A percentile compares a stretch with the other conserved stretches of the same genome.
Evolutionary conservation across 64 coral and sea anemone genomes (phyloP).

Genomic region (Montipora capricornis): DNA sequence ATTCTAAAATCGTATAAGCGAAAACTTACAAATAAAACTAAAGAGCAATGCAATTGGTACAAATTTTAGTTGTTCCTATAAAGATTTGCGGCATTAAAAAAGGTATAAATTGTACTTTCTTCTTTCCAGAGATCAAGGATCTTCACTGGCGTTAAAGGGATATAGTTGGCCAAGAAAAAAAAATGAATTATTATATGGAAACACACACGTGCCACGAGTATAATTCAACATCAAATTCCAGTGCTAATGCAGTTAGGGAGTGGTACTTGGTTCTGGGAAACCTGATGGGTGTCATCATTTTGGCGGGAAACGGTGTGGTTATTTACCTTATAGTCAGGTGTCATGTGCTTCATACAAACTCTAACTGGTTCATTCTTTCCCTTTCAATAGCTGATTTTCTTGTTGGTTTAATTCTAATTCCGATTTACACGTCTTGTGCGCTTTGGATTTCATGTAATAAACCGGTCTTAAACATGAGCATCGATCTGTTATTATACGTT

Average conservation of each 20-base stretch:
- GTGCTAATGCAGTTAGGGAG: background rate
- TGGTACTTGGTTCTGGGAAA: slow-evolving; percentile 51
- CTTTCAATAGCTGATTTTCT: slow-evolving; percentile 50
- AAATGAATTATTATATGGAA: background rate
- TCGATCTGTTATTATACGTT: slow-evolving; percentile 57
- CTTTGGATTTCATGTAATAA: slow-evolving; percentile 37
- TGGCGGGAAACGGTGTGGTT: slow-evolving; percentile 42
- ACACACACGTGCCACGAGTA: background rate
- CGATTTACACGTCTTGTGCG: slow-evolving; percentile 14
- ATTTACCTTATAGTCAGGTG: slow-evolving; percentile 55
- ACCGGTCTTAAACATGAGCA: background rate
- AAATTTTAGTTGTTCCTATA: too few species aligned
- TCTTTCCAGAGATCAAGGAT: background rate
- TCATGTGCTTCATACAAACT: slow-evolving; percentile 12
- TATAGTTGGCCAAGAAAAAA: background rate
- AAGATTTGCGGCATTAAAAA: too few species aligned
- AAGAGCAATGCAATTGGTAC: too few species aligned
- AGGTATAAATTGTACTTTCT: background rate
- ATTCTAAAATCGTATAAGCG: too few species aligned
- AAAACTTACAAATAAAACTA: too few species aligned
- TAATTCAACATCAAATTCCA: background rate
- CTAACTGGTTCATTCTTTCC: slow-evolving; percentile 75
- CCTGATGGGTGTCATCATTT: slow-evolving; percentile 32
- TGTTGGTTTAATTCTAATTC: slow-evolving; percentile 41
- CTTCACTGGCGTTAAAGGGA: background rate